A percentile compares a stretch with the other conserved stretches of the same genome.
These are phyloP conservation scores for Diarsia mendica DNA, from an alignment of 2,888 invertebrate species.

Conservation along the genomic window DNA sequence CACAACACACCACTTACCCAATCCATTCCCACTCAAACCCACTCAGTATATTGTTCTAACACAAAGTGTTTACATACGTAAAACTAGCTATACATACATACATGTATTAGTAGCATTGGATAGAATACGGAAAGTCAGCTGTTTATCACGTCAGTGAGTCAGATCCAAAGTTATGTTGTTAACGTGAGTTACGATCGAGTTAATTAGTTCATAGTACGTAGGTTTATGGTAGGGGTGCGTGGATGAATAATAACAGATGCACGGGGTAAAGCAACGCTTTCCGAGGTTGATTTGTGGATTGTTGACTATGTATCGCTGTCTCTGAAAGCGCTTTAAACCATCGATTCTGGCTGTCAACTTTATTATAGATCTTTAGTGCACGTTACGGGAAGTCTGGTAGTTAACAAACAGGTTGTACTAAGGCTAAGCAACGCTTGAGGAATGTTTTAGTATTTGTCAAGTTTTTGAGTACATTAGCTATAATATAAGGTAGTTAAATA, in stretches of 20 bases:
- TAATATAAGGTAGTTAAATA: too few relatives aligned
- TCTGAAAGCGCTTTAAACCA: neutral
- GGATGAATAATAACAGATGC: neutral
- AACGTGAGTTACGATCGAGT: constrained; percentile 17
- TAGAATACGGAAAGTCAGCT: constrained; percentile 33
- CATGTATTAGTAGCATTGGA: too few relatives aligned
- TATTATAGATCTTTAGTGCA: neutral
- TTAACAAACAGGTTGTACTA: too few relatives aligned
- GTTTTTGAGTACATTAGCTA: too few relatives aligned
- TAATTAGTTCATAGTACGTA: constrained; percentile 13
- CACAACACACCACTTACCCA: constrained; percentile 1
- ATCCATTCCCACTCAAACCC: constrained; percentile 6
- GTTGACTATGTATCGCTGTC: neutral
- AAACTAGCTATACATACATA: constrained; percentile 20
- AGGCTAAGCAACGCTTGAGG: too few relatives aligned
- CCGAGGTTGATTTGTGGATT: neutral
- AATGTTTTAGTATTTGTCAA: too few relatives aligned
- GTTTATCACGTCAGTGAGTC: constrained; percentile 21
- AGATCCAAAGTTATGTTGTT: constrained; percentile 9
- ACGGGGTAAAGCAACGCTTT: neutral
- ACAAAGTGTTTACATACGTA: constrained; percentile 46
- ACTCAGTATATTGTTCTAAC: constrained; percentile 42
- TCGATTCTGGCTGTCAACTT: neutral
- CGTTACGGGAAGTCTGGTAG: neutral
- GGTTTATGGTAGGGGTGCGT: neutral